A percentile compares a stretch with the other conserved stretches of the same genome.
These are phyloP conservation scores for Tringa solitaria DNA, from an alignment of 2,113 vertebrate genomes.

Conservation along the genomic window DNA sequence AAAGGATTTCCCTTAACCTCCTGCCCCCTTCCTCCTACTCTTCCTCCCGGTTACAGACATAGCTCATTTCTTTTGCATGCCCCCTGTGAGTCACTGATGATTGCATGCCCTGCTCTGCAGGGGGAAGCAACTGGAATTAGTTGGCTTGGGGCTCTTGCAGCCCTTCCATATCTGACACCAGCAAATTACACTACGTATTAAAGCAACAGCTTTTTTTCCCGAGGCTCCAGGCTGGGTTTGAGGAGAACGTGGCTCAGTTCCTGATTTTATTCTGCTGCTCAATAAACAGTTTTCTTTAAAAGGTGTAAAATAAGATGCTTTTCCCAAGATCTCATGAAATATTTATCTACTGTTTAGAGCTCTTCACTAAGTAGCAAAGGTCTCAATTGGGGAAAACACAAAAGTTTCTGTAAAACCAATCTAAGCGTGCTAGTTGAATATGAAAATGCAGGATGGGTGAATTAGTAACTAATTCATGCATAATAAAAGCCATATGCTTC, in stretches of 20 bases:
- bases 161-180: not conserved
- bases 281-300: not conserved
- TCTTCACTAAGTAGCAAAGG: not conserved
- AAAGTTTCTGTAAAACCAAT: constrained; percentile 16
- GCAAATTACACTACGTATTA: not conserved
- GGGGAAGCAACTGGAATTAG: not conserved
- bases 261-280: not conserved
- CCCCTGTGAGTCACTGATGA: not conserved
- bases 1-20: not conserved
- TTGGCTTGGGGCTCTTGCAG: not conserved
- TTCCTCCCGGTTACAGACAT: not conserved
- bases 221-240: not conserved
- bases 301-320: not conserved
- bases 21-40: not conserved
- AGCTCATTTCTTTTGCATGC: not conserved
- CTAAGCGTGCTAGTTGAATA: not conserved
- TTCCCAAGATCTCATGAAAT: not conserved
- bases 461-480: constrained; percentile 11
- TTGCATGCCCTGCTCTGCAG: not conserved
- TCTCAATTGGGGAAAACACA: not conserved
- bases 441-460: not conserved
- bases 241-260: not conserved
- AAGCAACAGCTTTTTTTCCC: not conserved
- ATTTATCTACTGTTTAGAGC: not conserved
- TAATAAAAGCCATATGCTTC: not conserved